These are phyloP conservation scores for Rattus rattus DNA, from an alignment of 2,113 vertebrate species.

Conservation along the genomic window DNA sequence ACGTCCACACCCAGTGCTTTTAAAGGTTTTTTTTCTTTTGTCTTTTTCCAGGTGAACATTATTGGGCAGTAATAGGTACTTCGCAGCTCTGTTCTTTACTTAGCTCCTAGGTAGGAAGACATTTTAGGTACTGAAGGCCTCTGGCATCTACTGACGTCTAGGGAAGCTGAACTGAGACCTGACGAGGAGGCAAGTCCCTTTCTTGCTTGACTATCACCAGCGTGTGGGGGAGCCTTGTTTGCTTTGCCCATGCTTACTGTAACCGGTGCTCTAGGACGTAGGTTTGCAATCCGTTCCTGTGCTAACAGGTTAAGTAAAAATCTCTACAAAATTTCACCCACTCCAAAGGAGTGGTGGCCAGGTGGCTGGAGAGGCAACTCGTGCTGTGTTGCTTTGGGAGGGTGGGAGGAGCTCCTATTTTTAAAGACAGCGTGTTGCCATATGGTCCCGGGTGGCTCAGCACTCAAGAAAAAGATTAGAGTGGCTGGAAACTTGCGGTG, in stretches of 20 bases:
- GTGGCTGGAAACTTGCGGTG: neutral
- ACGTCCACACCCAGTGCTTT: neutral
- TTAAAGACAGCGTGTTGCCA: neutral
- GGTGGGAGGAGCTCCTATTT: too few species aligned
- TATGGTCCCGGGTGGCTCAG: neutral
- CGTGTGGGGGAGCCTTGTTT: neutral
- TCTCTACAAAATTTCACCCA: neutral
- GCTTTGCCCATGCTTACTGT: neutral
- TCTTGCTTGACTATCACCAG: neutral
- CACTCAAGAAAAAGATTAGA: neutral
- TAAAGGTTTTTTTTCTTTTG: neutral
- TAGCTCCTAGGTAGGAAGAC: neutral
- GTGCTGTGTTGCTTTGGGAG: too few species aligned
- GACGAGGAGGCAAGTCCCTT: neutral
- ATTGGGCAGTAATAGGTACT: neutral
- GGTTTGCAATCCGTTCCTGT: slow-evolving; percentile 11
- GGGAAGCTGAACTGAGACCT: neutral
- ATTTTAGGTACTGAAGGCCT: neutral
- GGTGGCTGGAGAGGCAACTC: neutral
- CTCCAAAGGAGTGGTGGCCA: neutral
- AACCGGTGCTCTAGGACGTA: neutral
- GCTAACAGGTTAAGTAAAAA: neutral
- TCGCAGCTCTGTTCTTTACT: neutral
- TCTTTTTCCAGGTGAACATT: neutral
- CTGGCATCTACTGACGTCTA: neutral